Base-by-base conservation (phyloP, 2,113 vertebrate species). In the Bos javanicus region DNA sequence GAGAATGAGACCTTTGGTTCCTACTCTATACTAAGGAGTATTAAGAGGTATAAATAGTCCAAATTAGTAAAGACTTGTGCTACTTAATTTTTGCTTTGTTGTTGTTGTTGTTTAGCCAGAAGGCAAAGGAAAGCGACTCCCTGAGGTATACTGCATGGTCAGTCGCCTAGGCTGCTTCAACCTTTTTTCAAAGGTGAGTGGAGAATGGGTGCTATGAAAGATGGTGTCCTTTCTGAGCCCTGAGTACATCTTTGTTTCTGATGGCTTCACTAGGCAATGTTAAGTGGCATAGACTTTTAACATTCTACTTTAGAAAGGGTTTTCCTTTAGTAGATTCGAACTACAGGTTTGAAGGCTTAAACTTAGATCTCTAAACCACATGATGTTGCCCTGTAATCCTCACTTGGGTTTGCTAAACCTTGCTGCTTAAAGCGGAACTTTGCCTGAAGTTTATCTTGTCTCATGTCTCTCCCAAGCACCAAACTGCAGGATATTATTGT, bases 121-220 rank as follows among this genome's bases (percentile, higher is more conserved):
- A 98, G 99, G 99, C 95, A 99, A 99, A 96, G 99, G 99, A 85
- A 99, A 99, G 98, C 99, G 99, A 76, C 99, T 99, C 54, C 99
- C 99, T 7, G 99, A 99, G 90, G 99, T 99, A 0, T 99, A 99
- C 97, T 99, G 99, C 98, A 99, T 99, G 93, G 99, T 99, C 78
- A 99, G 99, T 98, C 99, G 99, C 95, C 98, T 99, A 57, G 99
- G 99, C 98, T 99, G 99, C 98, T 99, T 99, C 99, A 99, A 99
- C 98, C 99, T 99, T 94, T 99, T 99, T 98, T 99, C 99, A 87
- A 99, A 99, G 99, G 99, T 99, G 99, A 99, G 98, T 96, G 90
- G 85, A 56, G 19, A 36, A 14, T 62, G 57, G 46, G 13, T 17
- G 60, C 19, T 87, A 0, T 52, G 64, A 15, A n/a, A 52, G 59